Evolutionary conservation across 2,113 vertebrate species (phyloP).

Genomic region (Pelmatolapia mariae): DNA sequence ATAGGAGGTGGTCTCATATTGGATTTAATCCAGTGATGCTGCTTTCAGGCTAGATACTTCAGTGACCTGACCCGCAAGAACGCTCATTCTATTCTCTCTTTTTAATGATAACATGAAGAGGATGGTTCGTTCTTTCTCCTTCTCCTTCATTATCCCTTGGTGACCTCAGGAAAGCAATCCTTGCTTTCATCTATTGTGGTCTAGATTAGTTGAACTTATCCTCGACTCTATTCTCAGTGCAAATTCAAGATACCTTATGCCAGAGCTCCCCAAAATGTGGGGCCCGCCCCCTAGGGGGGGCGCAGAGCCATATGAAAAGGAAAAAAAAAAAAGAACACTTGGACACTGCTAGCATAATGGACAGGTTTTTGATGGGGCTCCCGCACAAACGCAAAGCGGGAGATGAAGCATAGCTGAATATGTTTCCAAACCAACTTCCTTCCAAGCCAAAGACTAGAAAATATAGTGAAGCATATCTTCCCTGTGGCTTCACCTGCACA

Average conservation of each 20-base stretch:
- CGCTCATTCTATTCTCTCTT: slow-evolving; percentile 4
- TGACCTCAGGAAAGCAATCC: slow-evolving; percentile 27
- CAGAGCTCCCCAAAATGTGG: not conserved
- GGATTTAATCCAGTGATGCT: not conserved
- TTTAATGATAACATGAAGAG: slow-evolving; percentile 43
- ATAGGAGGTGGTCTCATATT: not conserved
- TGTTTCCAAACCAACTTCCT: not conserved
- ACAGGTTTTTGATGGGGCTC: not conserved
- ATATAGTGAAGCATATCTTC: not conserved
- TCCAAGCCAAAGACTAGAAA: not conserved
- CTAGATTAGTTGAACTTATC: slow-evolving; percentile 14
- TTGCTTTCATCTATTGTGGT: slow-evolving; percentile 39
- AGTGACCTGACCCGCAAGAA: slow-evolving; percentile 18
- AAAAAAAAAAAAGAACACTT: not conserved
- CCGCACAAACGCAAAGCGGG: not conserved
- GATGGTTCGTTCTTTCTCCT: not conserved
- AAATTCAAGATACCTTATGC: not conserved
- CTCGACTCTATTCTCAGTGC: not conserved
- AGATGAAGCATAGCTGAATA: not conserved
- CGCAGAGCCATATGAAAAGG: not conserved
- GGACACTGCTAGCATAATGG: not conserved
- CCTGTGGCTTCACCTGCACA: not conserved
- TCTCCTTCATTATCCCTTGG: slow-evolving; percentile 26
- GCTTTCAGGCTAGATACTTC: slow-evolving; percentile 9
- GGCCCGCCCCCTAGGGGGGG: not conserved